Percentiles rank a stretch among this genome's conserved stretches.
phyloP scores from a whole-genome alignment of 2,888 invertebrate species.

The Cordilura impudica region DNA sequence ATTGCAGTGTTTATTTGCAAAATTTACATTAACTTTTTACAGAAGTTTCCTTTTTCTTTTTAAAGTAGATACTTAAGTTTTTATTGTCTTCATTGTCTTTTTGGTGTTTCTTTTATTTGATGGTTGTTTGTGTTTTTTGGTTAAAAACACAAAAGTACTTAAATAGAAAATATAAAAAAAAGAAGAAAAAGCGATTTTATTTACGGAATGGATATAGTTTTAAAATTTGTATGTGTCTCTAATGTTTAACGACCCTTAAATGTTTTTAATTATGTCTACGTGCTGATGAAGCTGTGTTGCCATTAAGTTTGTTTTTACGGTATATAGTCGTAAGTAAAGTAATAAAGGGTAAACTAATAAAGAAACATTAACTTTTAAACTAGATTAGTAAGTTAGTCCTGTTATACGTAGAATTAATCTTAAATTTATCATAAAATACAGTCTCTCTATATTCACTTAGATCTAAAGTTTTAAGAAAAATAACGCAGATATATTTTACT shows the following conservation, averaged over 20 bases:
- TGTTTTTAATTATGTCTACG: conserved; percentile 23
- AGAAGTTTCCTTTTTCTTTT: not conserved
- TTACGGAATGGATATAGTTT: not conserved
- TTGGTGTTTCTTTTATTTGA: not conserved
- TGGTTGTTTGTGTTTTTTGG: not conserved
- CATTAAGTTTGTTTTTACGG: no score
- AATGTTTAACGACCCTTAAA: conserved; percentile 25
- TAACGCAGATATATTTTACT: no score
- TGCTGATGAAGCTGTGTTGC: not conserved
- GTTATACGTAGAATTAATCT: no score
- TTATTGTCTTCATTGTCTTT: not conserved
- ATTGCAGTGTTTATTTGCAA: conserved; percentile 28
- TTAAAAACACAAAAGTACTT: not conserved
- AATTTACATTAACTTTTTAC: conserved; percentile 10
- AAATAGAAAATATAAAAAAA: not conserved
- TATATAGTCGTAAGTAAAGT: no score
- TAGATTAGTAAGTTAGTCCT: no score
- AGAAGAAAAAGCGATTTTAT: not conserved
- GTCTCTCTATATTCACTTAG: no score
- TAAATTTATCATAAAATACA: no score
- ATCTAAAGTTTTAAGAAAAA: no score
- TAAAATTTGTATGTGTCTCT: not conserved
- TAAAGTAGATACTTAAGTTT: not conserved
- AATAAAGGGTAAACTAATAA: no score
- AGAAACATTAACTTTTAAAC: no score